Conservation (phyloP, 1,140 invertebrate species). For the Procambarus clarkii region DNA sequence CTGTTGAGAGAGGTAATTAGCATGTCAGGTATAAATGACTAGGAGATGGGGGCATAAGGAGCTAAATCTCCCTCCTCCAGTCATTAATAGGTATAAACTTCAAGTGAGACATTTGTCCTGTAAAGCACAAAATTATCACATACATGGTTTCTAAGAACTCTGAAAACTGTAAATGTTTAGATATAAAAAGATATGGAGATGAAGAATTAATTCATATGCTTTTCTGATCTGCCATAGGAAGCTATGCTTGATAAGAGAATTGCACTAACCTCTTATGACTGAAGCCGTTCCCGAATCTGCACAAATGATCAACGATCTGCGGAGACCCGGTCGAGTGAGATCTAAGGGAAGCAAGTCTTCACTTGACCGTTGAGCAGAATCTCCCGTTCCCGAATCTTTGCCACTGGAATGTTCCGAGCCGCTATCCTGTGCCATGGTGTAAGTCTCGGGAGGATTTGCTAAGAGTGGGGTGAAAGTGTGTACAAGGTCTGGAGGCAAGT, state of each 20-base stretch:
- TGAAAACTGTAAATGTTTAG: too few species aligned
- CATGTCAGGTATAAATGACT: too few species aligned
- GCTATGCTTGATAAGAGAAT: neutral
- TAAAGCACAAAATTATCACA: too few species aligned
- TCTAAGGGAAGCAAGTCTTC: constrained; percentile 77
- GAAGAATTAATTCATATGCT: too few species aligned
- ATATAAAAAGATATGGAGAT: too few species aligned
- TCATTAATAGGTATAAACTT: too few species aligned
- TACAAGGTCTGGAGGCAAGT: constrained; percentile 47
- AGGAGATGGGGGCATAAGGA: too few species aligned
- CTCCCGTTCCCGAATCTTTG: constrained; percentile 82
- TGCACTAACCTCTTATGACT: constrained; percentile 19
- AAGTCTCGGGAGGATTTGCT: neutral
- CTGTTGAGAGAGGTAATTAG: too few species aligned
- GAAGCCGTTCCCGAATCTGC: constrained; percentile 29
- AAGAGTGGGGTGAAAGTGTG: constrained; percentile 42
- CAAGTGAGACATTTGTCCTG: too few species aligned
- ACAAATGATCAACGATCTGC: constrained; percentile 48
- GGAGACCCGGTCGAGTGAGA: constrained; percentile 34
- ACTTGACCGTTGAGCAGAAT: constrained; percentile 81
- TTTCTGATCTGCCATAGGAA: too few species aligned
- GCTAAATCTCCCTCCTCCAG: too few species aligned
- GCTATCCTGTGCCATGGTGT: constrained; percentile 73
- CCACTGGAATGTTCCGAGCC: constrained; percentile 77
- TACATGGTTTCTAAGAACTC: too few species aligned